Evolutionary conservation across 2,888 invertebrate species (phyloP).

Genomic region (Morpho deidamia): DNA sequence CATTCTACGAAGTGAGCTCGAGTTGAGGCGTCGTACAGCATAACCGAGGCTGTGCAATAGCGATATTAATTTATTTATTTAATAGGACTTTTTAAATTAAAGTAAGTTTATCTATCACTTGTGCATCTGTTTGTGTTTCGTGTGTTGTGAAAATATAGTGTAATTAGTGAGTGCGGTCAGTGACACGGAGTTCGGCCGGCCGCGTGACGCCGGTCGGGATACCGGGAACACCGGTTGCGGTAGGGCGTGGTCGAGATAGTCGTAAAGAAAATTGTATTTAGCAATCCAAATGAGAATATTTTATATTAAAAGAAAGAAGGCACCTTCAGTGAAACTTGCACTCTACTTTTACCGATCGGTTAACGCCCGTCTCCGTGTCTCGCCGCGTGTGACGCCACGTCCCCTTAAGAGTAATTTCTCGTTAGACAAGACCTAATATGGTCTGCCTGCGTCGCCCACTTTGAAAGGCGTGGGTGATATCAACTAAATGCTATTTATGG

Average conservation of each 20-base stretch:
- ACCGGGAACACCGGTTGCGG: slow-evolving; percentile 65
- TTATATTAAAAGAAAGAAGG: slow-evolving; percentile 3
- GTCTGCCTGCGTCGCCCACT: slow-evolving; percentile 53
- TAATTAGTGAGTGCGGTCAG: slow-evolving; percentile 63
- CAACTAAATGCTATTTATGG: slow-evolving; percentile 19
- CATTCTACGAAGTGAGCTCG: slow-evolving; percentile 76
- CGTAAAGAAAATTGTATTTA: slow-evolving; percentile 26
- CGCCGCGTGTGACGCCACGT: slow-evolving; percentile 59
- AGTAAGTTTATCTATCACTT: slow-evolving; percentile 56
- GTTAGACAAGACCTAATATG: slow-evolving; percentile 61
- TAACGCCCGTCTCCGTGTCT: slow-evolving; percentile 38
- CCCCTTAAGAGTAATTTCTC: slow-evolving; percentile 39
- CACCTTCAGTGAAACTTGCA: slow-evolving; percentile 31
- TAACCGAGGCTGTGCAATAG: slow-evolving; percentile 74
- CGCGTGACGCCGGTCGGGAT: slow-evolving; percentile 45
- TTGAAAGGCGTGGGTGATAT: slow-evolving; percentile 20
- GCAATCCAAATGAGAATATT: slow-evolving; percentile 45
- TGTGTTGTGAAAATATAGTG: slow-evolving; percentile 35
- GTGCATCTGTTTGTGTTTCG: slow-evolving; percentile 45
- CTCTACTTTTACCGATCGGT: slow-evolving; percentile 49
- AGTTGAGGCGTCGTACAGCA: slow-evolving; percentile 70
- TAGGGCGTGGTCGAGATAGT: slow-evolving; percentile 73
- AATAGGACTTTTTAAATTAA: slow-evolving; percentile 75
- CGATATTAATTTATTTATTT: slow-evolving; percentile 74
- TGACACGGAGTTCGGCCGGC: slow-evolving; percentile 53